A percentile compares a stretch with the other conserved stretches of the same genome.
Evolutionary conservation across 2,888 invertebrate genomes (phyloP).

Genomic region (Cephus sareptanus): DNA sequence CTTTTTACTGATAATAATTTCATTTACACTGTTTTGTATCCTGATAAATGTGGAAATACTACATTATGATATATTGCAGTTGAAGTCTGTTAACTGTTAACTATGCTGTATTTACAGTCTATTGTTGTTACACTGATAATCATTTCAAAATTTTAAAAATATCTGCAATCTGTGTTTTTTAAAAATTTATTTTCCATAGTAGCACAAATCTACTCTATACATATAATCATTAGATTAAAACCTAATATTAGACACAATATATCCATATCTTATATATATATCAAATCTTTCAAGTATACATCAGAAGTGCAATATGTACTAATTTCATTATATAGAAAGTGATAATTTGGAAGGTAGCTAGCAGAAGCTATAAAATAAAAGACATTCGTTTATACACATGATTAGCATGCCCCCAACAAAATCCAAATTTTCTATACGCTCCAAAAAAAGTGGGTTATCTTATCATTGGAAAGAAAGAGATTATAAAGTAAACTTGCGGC

Average conservation of each 20-base stretch:
- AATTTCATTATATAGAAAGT: neutral
- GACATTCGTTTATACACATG: neutral
- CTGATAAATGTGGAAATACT: too few species aligned
- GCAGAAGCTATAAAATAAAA: neutral
- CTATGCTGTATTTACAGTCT: too few species aligned
- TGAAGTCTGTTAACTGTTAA: too few species aligned
- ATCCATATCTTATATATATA: neutral
- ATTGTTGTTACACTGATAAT: too few species aligned
- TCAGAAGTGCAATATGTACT: neutral
- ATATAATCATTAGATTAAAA: neutral
- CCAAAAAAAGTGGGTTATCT: neutral
- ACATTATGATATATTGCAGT: too few species aligned
- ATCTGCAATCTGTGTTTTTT: neutral
- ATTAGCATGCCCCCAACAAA: neutral
- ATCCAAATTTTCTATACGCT: neutral
- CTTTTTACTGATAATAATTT: neutral
- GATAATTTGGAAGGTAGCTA: neutral
- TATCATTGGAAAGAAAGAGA: neutral
- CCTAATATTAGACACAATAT: neutral
- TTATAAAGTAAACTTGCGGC: neutral
- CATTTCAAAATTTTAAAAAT: neutral
- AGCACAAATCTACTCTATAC: neutral
- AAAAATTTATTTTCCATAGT: neutral
- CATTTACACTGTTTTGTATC: neutral
- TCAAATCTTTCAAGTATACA: neutral